Conservation (phyloP, 2,113 vertebrate genomes). For the Sturnira hondurensis region DNA sequence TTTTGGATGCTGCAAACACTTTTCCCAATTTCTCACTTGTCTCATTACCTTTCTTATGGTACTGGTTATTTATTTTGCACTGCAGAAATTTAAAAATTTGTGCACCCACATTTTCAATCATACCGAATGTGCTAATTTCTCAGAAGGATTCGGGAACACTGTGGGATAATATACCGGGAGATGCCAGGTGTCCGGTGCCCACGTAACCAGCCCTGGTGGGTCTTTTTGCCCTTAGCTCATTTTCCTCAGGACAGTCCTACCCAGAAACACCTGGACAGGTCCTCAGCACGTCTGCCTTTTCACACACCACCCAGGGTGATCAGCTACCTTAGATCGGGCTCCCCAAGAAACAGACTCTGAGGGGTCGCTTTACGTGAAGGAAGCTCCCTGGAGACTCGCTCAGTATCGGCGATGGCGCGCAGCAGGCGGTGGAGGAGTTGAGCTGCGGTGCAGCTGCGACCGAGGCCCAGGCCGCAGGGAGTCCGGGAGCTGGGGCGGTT, state of each 20-base stretch:
- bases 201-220: background rate
- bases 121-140: background rate
- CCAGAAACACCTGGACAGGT: background rate
- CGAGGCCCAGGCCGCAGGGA: too few species aligned
- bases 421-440: background rate
- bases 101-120: background rate
- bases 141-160: background rate
- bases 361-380: accelerated
- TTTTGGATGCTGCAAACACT: background rate
- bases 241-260: background rate
- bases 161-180: background rate
- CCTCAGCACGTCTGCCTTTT: background rate
- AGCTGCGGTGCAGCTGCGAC: background rate
- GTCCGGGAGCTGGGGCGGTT: background rate
- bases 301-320: accelerated
- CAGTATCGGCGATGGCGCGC: background rate
- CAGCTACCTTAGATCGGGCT: background rate
- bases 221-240: background rate
- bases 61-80: background rate
- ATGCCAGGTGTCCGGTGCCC: background rate
- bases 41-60: background rate
- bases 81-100: background rate
- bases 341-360: background rate
- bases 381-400: too few species aligned
- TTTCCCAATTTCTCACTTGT: background rate